Percentiles rank a stretch among this genome's conserved stretches.
phyloP scores from a whole-genome alignment of 2,797 vertebrate species.

The Rhadinocentrus ornatus region DNA sequence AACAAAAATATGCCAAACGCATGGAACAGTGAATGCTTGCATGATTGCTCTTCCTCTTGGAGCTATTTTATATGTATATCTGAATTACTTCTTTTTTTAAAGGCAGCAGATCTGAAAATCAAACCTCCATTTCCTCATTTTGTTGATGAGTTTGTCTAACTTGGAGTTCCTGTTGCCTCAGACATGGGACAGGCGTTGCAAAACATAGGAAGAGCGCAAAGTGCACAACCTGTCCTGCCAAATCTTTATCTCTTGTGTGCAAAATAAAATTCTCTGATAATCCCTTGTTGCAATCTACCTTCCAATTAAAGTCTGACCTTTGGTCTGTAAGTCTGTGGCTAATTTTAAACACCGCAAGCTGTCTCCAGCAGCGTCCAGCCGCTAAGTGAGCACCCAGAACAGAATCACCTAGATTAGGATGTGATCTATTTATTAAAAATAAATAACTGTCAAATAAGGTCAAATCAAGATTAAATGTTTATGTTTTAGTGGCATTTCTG shows the following conservation, averaged over 20 bases:
- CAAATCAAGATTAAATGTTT: conserved; percentile 4
- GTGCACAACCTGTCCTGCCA: conserved; percentile 38
- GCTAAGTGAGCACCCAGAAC: conserved; percentile 42
- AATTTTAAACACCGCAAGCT: conserved; percentile 39
- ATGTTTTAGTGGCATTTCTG: too few species aligned
- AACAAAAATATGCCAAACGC: too few species aligned
- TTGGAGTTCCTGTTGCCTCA: conserved; percentile 12
- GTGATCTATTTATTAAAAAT: conserved; percentile 25
- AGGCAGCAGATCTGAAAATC: too few species aligned
- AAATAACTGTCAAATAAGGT: conserved; percentile 9
- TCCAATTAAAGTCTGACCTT: conserved; percentile 50
- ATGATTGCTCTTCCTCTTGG: too few species aligned
- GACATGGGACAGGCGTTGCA: conserved; percentile 22
- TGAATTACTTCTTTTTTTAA: too few species aligned
- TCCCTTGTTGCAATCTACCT: conserved; percentile 54
- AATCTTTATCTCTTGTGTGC: conserved; percentile 55
- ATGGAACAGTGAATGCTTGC: too few species aligned
- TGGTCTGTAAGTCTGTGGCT: conserved; percentile 18
- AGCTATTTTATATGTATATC: too few species aligned
- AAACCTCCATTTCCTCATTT: not conserved
- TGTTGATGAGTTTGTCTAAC: conserved; percentile 30
- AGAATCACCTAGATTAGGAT: conserved; percentile 29
- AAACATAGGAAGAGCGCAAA: conserved; percentile 56
- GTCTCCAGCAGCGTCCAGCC: conserved; percentile 4
- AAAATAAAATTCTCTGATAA: conserved; percentile 64